Conservation (phyloP, 2,113 vertebrate genomes). For the Dicerorhinus sumatrensis region DNA sequence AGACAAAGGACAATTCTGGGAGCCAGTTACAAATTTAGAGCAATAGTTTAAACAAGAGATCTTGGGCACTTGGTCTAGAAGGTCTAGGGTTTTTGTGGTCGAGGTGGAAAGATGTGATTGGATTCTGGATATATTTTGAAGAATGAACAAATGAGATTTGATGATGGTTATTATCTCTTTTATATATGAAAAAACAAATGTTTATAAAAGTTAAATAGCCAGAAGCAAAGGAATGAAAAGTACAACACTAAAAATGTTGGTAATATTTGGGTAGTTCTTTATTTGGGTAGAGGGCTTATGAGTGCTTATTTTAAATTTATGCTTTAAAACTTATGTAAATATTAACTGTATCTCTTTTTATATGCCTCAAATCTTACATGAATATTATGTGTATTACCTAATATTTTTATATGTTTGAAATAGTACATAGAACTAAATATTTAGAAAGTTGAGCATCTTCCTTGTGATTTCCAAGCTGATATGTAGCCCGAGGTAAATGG, state of each 20-base stretch:
- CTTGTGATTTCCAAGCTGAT: background rate
- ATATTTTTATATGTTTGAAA: background rate
- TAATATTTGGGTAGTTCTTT: background rate
- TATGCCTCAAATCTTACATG: background rate
- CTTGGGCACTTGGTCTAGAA: background rate
- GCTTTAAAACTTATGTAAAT: background rate
- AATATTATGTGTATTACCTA: background rate
- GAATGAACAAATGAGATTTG: background rate
- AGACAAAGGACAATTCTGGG: background rate
- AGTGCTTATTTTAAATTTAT: background rate
- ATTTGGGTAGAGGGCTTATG: background rate
- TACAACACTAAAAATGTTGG: background rate
- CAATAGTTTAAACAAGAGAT: background rate
- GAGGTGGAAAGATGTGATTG: background rate
- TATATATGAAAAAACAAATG: background rate
- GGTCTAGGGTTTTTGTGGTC: background rate
- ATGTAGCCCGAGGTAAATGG: background rate
- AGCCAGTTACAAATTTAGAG: background rate
- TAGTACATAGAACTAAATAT: background rate
- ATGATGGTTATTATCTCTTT: background rate
- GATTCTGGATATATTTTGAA: background rate
- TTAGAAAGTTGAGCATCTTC: background rate
- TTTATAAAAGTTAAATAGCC: background rate
- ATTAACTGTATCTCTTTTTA: background rate
- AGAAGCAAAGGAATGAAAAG: background rate